phyloP scores from a whole-genome alignment of 35 echinoderm and acorn worm species.

The Heliocidaris erythrogramma region DNA sequence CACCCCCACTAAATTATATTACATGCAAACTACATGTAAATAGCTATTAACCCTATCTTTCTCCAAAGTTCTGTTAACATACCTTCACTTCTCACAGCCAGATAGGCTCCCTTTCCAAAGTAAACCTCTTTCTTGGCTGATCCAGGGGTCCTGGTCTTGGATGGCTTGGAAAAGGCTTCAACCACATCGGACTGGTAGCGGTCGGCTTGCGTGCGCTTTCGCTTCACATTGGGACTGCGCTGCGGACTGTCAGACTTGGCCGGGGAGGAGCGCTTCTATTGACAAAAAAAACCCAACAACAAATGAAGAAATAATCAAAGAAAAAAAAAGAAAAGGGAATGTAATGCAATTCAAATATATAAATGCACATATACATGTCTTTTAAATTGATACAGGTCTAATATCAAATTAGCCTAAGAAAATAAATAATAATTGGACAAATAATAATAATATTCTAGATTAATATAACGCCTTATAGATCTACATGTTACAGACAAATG shows the following conservation, averaged over 20 bases:
- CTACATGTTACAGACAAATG: too few relatives aligned
- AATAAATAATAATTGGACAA: too few relatives aligned
- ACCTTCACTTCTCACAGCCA: slow-evolving; percentile 91
- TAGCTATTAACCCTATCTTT: too few relatives aligned
- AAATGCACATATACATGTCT: too few relatives aligned
- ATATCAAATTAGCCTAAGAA: too few relatives aligned
- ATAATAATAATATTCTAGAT: too few relatives aligned
- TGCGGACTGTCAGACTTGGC: slow-evolving; percentile 30
- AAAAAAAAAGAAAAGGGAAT: not conserved
- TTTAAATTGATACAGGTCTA: too few relatives aligned
- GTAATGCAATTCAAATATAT: too few relatives aligned
- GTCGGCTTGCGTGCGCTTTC: slow-evolving; percentile 86
- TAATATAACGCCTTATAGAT: too few relatives aligned
- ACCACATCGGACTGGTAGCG: slow-evolving; percentile 96
- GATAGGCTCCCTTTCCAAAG: slow-evolving; percentile 74
- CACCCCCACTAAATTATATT: too few relatives aligned
- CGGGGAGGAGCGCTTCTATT: slow-evolving; percentile 19
- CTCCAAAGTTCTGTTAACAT: not conserved
- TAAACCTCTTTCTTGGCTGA: slow-evolving; percentile 82
- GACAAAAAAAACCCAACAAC: not conserved
- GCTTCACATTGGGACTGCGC: slow-evolving; percentile 79
- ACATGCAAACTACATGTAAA: too few relatives aligned
- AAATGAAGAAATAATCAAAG: not conserved
- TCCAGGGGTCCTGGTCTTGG: slow-evolving; percentile 53
- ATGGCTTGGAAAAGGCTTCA: slow-evolving; percentile 76